Evolutionary conservation across 2,888 invertebrate genomes (phyloP), one percentile per base, ranked within the genome.

Genomic region (Zhuqinia jingwanae): DNA sequence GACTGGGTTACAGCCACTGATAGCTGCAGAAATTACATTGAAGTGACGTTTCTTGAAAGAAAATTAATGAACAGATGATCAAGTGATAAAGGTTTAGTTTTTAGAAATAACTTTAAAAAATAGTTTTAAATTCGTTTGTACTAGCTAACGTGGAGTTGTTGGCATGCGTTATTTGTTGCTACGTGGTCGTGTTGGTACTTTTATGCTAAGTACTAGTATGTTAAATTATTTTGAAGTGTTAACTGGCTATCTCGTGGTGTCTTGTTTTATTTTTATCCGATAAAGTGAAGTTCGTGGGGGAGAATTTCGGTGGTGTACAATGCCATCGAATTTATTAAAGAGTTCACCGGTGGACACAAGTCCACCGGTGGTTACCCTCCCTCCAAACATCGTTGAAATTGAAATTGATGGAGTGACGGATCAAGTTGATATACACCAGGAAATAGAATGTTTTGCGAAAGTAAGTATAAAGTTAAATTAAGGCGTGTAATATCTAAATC

Each of bases 351-450:
- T 85, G 56, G 90, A 90, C 27, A 85, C 70, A 13, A 60, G 87
- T 30, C 86, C 87, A 25, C 82, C 82, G 50, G 84, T 86, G 17
- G 76, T 85, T 1, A 76, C 82, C 13, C 86, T 89, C 17, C 89
- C 90, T 13, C 87, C 88, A 0, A 50, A 88, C 10, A 82, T 89
- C 60, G 90, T 90, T 1, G 90, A 90, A 75, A 77, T 90, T 22
- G 88, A 88, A 17, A 45, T 88, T 8, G 85, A 87, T n/a, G 87
- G 88, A n/a, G 17, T 65, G 5, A 53, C 13, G 0, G 89, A 88
- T n/a, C 68, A 89, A 27, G 15, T 88, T 30, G 87, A 88, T 30
- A 56, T 90, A 0, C 53, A 27, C 27, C 73, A 89, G 0, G 63
- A 22, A 15, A 17, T 85, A 0, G 10, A 3, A 13, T 11, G 15